Evolutionary conservation across 2,113 vertebrate species (phyloP), one percentile per base, ranked within the genome.

Genomic region (Drymodes brunneopygia): DNA sequence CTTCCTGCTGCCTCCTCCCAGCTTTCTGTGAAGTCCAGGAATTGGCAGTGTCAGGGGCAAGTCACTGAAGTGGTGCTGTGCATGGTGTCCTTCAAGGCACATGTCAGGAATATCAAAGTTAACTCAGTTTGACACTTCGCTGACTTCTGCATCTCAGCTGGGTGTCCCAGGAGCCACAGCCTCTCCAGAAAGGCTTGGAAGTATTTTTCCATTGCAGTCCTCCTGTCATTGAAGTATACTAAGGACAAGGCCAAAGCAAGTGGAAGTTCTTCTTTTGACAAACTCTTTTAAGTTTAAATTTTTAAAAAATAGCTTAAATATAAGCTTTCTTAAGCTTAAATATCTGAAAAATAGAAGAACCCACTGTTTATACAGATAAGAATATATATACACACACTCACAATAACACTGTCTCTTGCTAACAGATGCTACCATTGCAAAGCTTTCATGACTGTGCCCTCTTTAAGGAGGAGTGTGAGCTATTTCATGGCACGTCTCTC

Each of bases 21-120:
- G 1, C 12, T 44, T 51, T 25, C 51, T 53, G 35, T 19, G 50
- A 51, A 45, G 51, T n/a, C 48, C 31, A 36, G 61, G 57, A 56
- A 28, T 0, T 6, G 4, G 50, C 25, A 79, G 66, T 72, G 45
- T 14, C 65, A 45, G 47, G n/a, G 33, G 44, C 0, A 0, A 72
- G 23, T 23, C 71, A 8, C 66, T 7, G 24, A 80, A 61, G 66
- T 19, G 61, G 11, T 44, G 44, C n/a, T 24, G 12, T 16, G 20
- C 71, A 4, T 6, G 22, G 17, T 45, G 21, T 71, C 65, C 73
- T 69, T 78, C 44, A 25, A 62, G 38, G 27, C 44, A 56, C 3
- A 0, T 0, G 0, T 31, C 78, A 18, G 25, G 21, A 57, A 11
- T 15, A 45, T 36, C 17, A 23, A 44, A 72, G 45, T 85, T 82